Evolutionary conservation across 2,113 vertebrate species (phyloP), one percentile per base, ranked within the genome.

Genomic region (Fregetta grallaria): DNA sequence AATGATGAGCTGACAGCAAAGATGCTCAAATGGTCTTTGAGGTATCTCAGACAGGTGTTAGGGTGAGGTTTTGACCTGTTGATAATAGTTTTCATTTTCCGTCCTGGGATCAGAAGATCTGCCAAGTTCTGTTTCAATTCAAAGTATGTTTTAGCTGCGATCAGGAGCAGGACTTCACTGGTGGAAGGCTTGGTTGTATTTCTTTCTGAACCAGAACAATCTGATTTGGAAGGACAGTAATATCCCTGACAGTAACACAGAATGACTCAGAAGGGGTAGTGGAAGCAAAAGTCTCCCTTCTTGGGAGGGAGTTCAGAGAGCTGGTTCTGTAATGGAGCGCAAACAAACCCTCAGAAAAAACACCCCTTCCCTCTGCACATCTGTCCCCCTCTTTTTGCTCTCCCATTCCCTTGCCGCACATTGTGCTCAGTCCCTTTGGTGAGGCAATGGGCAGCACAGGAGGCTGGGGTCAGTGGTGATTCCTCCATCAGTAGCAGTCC

Each of bases 381-480:
- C 7, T 50, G 11, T 73, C 14, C 10, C 11, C 13, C 29, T 68
- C 32, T 44, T 59, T 42, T 49, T 81, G 22, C 53, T 74, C 47
- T 90, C 26, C 45, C 1, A 0, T 42, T 20, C 15, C 17, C 11
- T 71, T 3, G 6, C 34, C 3, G 0, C 13, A 56, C 50, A n/a
- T 23, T 36, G 27, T 22, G 18, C 15, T 84, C 19, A 4, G 15
- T 45, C 20, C 25, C 34, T 52, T 50, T 15, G 13, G 50, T 22
- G 63, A 68, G 30, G 40, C n/a, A 67, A 21, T 10, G 12, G 27
- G 49, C 88, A 71, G 47, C 1, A 1, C n/a, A 72, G 32, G 44
- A 68, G 32, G 4, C 3, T 58, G 36, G 49, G 40, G 30, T 68
- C 61, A 66, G 38, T 38, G 38, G 38, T 38, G 38, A 38, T 38